Base-by-base conservation (phyloP, 2,113 vertebrate genomes). In the Elachura formosa region DNA sequence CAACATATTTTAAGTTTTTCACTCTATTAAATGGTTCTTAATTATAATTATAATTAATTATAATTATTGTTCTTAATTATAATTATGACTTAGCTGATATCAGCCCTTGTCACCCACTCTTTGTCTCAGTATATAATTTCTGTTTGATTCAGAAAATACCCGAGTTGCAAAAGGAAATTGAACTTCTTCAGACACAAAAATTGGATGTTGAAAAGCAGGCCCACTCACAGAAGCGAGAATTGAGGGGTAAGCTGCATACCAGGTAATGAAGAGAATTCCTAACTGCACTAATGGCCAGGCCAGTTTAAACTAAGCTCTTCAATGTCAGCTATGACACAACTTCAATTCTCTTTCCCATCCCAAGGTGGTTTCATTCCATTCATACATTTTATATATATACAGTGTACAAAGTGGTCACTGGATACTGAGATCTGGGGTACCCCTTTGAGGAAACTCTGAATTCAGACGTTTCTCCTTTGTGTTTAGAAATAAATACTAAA, bases 121-220 rank as follows among this genome's bases (percentile, higher is more conserved):
- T 45, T 89, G 23, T 64, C 43, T 93, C 49, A 29, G 46, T 90
- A 19, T 85, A 1, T 91, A 55, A 66, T 80, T 86, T 84, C 23
- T 63, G 7, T 88, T 79, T 89, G 51, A 79, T 87, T 72, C 93
- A 99, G 98, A 96, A 97, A 90, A 98, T 99, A 87, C 98, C 99
- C 2, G 99, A 99, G 84, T 97, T 99, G 49, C 98, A 98, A 72
- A 98, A 98, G 93, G 99, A 99, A 81, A 98, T 99, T 23, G 98
- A 98, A 87, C 97, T 98, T 81, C 96, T 99, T 55, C 98, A 99
- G 66, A 97, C 94, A 29, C 98, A 99, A 88, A 99, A 98, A 72
- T 66, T 97, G 89, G 98, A 98, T 61, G 89, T 97, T 77, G 98
- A 99, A n/a, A 98, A 98, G 63, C 98, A 98, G 63, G 96, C 98